These are phyloP conservation scores for Calidris pygmaea DNA, from an alignment of 2,113 vertebrate genomes.

Conservation along the genomic window DNA sequence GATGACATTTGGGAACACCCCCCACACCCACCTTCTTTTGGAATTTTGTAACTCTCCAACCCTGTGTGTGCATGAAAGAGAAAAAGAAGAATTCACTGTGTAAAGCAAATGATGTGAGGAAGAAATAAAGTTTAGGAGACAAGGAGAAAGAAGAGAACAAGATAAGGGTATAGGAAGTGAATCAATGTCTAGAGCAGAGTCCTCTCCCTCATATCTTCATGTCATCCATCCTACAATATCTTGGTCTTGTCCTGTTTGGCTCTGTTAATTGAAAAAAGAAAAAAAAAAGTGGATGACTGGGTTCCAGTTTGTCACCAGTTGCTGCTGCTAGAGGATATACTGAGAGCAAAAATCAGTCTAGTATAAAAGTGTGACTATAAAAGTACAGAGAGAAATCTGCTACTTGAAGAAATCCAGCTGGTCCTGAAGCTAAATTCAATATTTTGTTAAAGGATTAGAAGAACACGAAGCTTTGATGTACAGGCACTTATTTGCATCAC, in stretches of 20 bases:
- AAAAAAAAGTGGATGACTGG: not conserved
- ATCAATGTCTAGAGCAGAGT: not conserved
- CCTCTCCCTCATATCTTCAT: not conserved
- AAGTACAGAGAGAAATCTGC: not conserved
- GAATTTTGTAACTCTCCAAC: not conserved
- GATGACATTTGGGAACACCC: not conserved
- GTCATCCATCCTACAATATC: not conserved
- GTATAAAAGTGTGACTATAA: not conserved
- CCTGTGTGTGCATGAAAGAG: not conserved
- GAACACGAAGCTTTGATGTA: conserved; percentile 20
- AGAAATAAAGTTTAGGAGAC: not conserved
- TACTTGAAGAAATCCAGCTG: not conserved
- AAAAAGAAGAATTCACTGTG: not conserved
- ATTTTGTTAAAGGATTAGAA: conserved; percentile 24
- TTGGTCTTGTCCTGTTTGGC: not conserved
- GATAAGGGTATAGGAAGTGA: not conserved
- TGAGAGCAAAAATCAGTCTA: not conserved
- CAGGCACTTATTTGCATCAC: conserved; percentile 25
- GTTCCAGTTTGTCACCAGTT: not conserved
- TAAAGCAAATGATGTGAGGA: not conserved
- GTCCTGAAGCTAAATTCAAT: conserved; percentile 13
- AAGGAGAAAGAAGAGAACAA: not conserved
- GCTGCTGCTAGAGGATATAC: not conserved
- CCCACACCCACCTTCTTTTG: not conserved
- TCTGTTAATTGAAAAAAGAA: not conserved